Evolutionary conservation across 1,140 invertebrate species (phyloP).

Genomic region (Drosophila grimshawi): DNA sequence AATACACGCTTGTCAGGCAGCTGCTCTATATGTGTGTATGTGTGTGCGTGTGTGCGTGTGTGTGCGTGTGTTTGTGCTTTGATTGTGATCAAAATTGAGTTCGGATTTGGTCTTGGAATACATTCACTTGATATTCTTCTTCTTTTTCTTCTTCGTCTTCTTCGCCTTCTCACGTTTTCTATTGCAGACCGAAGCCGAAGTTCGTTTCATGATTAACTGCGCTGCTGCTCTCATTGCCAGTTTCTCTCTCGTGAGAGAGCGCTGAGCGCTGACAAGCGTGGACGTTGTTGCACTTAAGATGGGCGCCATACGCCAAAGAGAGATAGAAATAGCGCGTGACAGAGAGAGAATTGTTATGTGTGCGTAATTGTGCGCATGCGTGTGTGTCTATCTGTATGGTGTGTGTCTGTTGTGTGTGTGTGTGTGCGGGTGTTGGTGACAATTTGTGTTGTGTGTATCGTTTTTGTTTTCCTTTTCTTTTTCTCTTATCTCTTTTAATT

Average conservation of each 20-base stretch:
- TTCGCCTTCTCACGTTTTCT: neutral
- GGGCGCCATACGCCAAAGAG: constrained; percentile 17
- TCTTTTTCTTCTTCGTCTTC: neutral
- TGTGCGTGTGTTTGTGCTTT: constrained; percentile 6
- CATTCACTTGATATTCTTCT: neutral
- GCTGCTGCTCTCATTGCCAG: constrained; percentile 29
- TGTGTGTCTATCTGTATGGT: constrained; percentile 17
- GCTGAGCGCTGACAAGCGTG: constrained; percentile 32
- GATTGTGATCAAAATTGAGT: neutral
- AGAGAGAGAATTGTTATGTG: neutral
- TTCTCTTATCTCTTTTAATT: neutral
- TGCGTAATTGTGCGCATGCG: neutral
- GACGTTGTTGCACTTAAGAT: no score
- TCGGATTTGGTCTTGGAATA: neutral
- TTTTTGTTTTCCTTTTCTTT: constrained; percentile 71
- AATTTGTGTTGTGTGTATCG: constrained; percentile 70
- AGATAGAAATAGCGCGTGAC: constrained; percentile 53
- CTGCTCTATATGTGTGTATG: constrained; percentile 27
- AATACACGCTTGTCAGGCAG: constrained; percentile 67
- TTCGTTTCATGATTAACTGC: constrained; percentile 19
- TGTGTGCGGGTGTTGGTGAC: constrained; percentile 50
- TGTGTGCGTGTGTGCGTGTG: constrained; percentile 15
- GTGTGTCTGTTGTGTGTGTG: constrained; percentile 30
- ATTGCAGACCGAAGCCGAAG: constrained; percentile 7
- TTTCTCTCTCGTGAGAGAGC: constrained; percentile 38